Percentiles rank a stretch among this genome's conserved stretches.
These are phyloP conservation scores for Morbakka virulenta DNA, from an alignment of 30 jellyfish, hydroid and myxozoan species.

Conservation along the genomic window DNA sequence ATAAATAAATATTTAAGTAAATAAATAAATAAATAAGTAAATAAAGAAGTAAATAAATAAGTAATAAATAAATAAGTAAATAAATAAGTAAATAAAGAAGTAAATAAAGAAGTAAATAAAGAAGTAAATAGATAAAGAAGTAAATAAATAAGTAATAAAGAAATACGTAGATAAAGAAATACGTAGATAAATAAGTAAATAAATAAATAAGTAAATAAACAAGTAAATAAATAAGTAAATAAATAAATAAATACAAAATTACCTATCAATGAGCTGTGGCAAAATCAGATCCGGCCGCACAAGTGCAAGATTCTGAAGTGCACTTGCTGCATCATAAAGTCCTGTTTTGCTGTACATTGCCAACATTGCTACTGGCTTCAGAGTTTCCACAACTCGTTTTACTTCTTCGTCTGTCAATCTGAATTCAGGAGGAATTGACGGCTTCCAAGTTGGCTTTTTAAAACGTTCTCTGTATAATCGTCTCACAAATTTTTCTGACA, in stretches of 20 bases:
- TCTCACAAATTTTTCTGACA: conserved; percentile 54
- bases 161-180: no score
- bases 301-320: conserved; percentile 71
- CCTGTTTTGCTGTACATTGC: conserved; percentile 81
- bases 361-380: conserved; percentile 73
- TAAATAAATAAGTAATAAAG: no score
- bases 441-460: conserved; percentile 60
- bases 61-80: no score
- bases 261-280: conserved; percentile 83
- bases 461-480: conserved; percentile 74
- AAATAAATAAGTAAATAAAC: no score
- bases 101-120: neutral
- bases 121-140: no score
- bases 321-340: conserved; percentile 58
- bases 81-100: no score
- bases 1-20: no score
- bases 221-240: no score
- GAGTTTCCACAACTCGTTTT: conserved; percentile 46
- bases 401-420: conserved; percentile 67
- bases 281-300: conserved; percentile 73
- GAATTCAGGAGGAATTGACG: conserved; percentile 53
- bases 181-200: no score
- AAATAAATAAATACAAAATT: no score
- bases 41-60: no score
- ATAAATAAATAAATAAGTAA: no score